Evolutionary conservation across 2,113 vertebrate species (phyloP).

Genomic region (Salvelinus fontinalis): DNA sequence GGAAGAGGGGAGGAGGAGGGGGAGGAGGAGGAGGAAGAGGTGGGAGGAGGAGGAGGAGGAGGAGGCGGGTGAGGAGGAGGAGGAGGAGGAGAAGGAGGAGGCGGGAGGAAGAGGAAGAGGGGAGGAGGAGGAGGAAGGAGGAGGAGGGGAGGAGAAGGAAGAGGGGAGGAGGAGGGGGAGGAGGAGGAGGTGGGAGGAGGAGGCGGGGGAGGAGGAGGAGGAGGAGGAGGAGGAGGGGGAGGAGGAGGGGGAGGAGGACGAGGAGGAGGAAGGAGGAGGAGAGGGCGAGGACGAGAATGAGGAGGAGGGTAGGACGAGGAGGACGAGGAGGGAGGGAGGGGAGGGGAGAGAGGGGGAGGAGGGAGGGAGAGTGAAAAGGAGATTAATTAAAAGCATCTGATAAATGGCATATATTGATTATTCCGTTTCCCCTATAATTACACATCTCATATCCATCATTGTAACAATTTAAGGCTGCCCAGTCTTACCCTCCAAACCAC

Average conservation of each 20-base stretch:
- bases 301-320: not conserved
- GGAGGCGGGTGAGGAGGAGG: not conserved
- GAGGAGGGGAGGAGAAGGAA: not conserved
- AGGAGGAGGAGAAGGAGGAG: too few relatives aligned
- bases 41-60: not conserved
- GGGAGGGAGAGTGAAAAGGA: not conserved
- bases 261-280: not conserved
- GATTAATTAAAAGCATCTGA: too few relatives aligned
- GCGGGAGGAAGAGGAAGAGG: not conserved
- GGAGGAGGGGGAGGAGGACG: too few relatives aligned
- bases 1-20: not conserved
- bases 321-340: not conserved
- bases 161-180: not conserved
- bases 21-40: not conserved
- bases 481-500: slow-evolving; percentile 85
- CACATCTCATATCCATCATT: too few relatives aligned
- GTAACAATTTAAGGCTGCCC: too few relatives aligned
- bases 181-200: not conserved
- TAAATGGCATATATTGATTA: not conserved
- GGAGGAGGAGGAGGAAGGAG: not conserved
- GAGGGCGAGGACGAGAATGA: accelerated
- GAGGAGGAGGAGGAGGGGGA: too few relatives aligned
- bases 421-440: too few relatives aligned
- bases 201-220: too few relatives aligned
- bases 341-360: not conserved